phyloP scores from a whole-genome alignment of 1,140 invertebrate species.

The Aphelenchoides avenae region DNA sequence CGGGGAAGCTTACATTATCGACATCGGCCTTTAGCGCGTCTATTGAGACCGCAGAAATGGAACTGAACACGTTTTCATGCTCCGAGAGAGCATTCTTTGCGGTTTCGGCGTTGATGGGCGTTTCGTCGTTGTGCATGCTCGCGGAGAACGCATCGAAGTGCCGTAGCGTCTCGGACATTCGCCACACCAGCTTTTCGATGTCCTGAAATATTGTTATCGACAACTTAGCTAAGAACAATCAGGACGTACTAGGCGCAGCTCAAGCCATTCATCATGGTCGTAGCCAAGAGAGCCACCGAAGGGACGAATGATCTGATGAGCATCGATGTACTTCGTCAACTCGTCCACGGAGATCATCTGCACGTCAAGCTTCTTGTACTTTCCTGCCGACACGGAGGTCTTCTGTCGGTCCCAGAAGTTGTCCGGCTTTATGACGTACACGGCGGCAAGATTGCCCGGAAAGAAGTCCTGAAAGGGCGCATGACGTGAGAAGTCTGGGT shows the following conservation, averaged over 20 bases:
- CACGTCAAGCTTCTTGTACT: slow-evolving; percentile 23
- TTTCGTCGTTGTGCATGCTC: slow-evolving; percentile 19
- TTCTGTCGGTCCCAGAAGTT: slow-evolving; percentile 27
- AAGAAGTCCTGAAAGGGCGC: slow-evolving; percentile 69
- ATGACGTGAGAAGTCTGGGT: not conserved
- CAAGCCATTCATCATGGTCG: slow-evolving; percentile 31
- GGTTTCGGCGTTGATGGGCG: slow-evolving; percentile 70
- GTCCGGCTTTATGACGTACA: slow-evolving; percentile 34
- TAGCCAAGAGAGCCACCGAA: slow-evolving; percentile 30
- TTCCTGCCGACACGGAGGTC: slow-evolving; percentile 21
- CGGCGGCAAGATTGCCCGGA: slow-evolving; percentile 18
- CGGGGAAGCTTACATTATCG: not conserved
- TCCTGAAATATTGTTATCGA: slow-evolving; percentile 63
- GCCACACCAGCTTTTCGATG: slow-evolving; percentile 19
- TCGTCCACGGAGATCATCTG: slow-evolving; percentile 27
- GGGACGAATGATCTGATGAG: slow-evolving; percentile 17
- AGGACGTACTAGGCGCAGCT: slow-evolving; percentile 18
- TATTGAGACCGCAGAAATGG: slow-evolving; percentile 83
- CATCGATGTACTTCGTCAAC: slow-evolving; percentile 28
- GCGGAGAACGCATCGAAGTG: slow-evolving; percentile 15
- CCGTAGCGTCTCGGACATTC: slow-evolving; percentile 24
- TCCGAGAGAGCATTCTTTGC: slow-evolving; percentile 83
- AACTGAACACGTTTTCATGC: slow-evolving; percentile 87
- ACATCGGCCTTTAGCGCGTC: slow-evolving; percentile 78
- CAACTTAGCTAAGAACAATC: slow-evolving; percentile 6